phyloP scores from a whole-genome alignment of 1,140 invertebrate genomes.

The Trachymyrmex cornetzi region DNA sequence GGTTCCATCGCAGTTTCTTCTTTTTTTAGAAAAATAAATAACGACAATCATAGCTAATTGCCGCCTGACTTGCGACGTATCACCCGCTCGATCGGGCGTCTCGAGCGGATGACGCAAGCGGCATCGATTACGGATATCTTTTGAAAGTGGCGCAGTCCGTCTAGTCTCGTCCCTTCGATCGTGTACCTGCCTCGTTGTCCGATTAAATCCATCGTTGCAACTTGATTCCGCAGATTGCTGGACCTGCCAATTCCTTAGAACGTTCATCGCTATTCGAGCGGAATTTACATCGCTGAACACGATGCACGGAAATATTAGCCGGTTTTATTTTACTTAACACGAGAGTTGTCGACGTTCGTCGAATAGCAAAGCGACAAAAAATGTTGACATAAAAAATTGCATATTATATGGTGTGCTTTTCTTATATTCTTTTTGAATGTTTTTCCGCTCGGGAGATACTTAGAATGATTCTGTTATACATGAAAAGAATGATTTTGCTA shows the following conservation, averaged over 20 bases:
- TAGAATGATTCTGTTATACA: neutral
- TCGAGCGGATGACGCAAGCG: constrained; percentile 60
- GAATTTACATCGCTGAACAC: neutral
- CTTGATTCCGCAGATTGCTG: constrained; percentile 10
- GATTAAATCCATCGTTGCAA: constrained; percentile 58
- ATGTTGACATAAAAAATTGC: neutral
- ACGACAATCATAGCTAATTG: constrained; percentile 59
- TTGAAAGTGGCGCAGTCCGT: constrained; percentile 22
- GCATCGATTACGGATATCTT: constrained; percentile 59
- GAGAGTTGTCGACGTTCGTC: neutral
- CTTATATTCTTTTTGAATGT: neutral
- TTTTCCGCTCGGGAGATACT: neutral
- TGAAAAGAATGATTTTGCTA: no score
- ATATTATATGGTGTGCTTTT: neutral
- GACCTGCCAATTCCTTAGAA: neutral
- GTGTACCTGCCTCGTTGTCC: constrained; percentile 21
- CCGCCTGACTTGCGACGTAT: constrained; percentile 57
- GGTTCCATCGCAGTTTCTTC: neutral
- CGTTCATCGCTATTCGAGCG: neutral
- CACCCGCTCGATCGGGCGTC: constrained; percentile 57
- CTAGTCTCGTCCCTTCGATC: constrained; percentile 19
- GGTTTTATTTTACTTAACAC: neutral
- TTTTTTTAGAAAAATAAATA: constrained; percentile 64
- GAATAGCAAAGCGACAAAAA: neutral
- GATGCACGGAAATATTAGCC: neutral